Evolutionary conservation across 1,140 invertebrate genomes (phyloP), one percentile per base, ranked within the genome.

Genomic region (Drosophila sechellia): DNA sequence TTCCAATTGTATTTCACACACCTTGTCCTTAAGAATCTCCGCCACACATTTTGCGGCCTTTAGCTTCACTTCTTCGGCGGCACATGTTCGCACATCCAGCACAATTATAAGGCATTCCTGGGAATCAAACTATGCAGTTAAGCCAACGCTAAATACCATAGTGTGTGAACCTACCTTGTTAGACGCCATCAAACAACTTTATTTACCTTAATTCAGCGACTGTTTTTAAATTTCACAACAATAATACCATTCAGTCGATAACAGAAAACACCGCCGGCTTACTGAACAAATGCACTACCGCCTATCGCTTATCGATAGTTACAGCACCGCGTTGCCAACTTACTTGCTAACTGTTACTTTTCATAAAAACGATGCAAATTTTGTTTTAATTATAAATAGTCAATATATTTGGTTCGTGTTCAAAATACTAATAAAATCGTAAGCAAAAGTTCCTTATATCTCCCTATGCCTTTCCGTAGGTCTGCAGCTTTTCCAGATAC

Each of bases 11-110:
- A 6, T 31, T 17, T n/a, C 11, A 43, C 22, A 2, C 46, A 90
- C 87, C 52, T 90, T 90, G 13, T 83, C 83, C 52, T 90, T 90
- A 0, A 90, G 12, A 37, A 90, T 81, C 50, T 90, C 87, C 0
- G 81, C 43, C 8, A 54, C 79, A 46, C 73, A 76, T 56, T 90
- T 90, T 1, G 83, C 68, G 0, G 87, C 53, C 52, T 84, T 90
- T 8, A 87, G 45, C 63, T 84, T 87, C 8, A 90, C 80, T 25
- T 90, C 87, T 25, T 90, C 87, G 13, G 68, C 42, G 4, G 74
- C 48, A 45, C 68, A 70, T 0, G 34, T 69, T 4, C 87, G 87
- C 20, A 90, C 54, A 54, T 90, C 87, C n/a, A 90, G 34, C 13
- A 90, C 75, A 6, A 90, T 56, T 35, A 90, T 58, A 0, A 90